These are phyloP conservation scores for Cottus gobio DNA, from an alignment of 2,113 vertebrate genomes.

Conservation along the genomic window DNA sequence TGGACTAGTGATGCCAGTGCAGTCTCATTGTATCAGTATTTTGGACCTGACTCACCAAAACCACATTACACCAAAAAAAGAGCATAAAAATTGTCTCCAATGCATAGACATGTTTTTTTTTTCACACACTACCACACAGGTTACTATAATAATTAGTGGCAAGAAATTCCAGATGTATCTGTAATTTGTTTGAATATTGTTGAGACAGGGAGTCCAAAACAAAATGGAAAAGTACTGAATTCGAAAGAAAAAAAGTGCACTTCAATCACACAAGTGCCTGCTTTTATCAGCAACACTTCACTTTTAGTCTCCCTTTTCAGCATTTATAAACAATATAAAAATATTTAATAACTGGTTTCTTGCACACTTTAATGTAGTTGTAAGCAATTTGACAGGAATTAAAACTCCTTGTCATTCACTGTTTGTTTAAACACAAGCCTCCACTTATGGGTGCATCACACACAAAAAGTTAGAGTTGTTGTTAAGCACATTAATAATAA, in stretches of 20 bases:
- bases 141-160: background rate
- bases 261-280: background rate
- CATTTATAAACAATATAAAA: background rate
- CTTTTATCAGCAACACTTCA: background rate
- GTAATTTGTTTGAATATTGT: background rate
- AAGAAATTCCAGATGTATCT: background rate
- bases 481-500: background rate
- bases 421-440: background rate
- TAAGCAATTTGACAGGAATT: background rate
- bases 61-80: background rate
- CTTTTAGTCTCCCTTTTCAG: background rate
- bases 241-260: background rate
- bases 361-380: background rate
- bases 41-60: background rate
- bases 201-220: background rate
- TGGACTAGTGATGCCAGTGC: too few relatives aligned
- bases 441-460: background rate
- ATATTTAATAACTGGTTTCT: background rate
- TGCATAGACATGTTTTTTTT: background rate
- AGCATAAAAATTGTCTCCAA: background rate
- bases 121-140: background rate
- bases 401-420: background rate
- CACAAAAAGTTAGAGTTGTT: background rate
- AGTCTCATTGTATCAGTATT: too few relatives aligned
- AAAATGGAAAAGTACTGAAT: background rate